Percentiles rank a stretch among this genome's conserved stretches.
Conservation (phyloP, 2,888 invertebrate species). For the Copidosoma aretas region DNA sequence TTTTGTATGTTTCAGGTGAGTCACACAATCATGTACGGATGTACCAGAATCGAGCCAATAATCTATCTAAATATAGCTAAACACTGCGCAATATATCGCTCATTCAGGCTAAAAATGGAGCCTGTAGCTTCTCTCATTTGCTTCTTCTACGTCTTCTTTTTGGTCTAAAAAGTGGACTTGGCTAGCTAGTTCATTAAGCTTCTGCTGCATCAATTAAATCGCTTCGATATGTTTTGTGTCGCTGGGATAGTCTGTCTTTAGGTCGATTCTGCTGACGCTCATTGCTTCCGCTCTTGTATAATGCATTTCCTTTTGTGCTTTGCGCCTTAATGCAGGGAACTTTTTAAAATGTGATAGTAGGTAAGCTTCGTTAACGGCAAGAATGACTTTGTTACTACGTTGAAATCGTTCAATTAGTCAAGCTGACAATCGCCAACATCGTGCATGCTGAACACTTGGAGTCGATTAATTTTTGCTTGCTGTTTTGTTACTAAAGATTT, state of each 20-base stretch:
- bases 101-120: constrained; percentile 36
- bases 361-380: no score
- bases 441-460: constrained; percentile 15
- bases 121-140: constrained; percentile 15
- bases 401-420: constrained; percentile 14
- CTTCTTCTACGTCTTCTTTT: constrained; percentile 10
- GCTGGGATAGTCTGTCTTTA: neutral
- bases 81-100: constrained; percentile 22
- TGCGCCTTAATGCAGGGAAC: no score
- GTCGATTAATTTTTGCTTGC: constrained; percentile 11
- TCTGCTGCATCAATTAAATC: constrained; percentile 32
- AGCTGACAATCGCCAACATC: constrained; percentile 26
- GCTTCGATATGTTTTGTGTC: neutral
- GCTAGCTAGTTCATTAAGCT: constrained; percentile 19
- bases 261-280: neutral
- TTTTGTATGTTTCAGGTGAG: constrained; percentile 44
- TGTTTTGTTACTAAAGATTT: neutral
- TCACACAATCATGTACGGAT: constrained; percentile 4
- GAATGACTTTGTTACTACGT: no score
- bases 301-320: neutral
- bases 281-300: constrained; percentile 1
- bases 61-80: constrained; percentile 23
- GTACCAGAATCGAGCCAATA: constrained; percentile 19
- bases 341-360: no score
- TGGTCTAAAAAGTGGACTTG: constrained; percentile 7